Percentiles rank a stretch among this genome's conserved stretches.
phyloP scores from a whole-genome alignment of 1,140 invertebrate genomes.

The Leptonema lineaticorne region DNA sequence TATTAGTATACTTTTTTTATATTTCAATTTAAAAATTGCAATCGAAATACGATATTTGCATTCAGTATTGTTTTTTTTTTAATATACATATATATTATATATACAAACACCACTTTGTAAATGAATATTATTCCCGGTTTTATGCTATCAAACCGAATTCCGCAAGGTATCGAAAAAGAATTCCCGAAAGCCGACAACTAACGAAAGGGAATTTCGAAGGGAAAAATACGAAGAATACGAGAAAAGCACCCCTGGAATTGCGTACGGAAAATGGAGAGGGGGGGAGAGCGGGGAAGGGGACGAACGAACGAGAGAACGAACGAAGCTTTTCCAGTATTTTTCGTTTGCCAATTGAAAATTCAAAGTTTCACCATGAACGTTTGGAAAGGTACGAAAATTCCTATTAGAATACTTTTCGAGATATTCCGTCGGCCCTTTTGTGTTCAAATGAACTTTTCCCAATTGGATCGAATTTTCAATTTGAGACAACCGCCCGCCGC shows the following conservation, averaged over 20 bases:
- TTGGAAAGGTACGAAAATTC: conserved; percentile 7
- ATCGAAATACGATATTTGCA: not conserved
- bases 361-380: conserved; percentile 10
- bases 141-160: not conserved
- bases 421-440: conserved; percentile 9
- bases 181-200: not conserved
- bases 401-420: conserved; percentile 11
- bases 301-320: too few relatives aligned
- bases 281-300: too few relatives aligned
- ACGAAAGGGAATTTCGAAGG: not conserved
- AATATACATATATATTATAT: too few relatives aligned
- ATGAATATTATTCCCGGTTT: not conserved
- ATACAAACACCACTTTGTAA: too few relatives aligned
- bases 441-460: conserved; percentile 9
- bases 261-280: too few relatives aligned
- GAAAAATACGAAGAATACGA: too few relatives aligned
- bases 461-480: conserved; percentile 10
- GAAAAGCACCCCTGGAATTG: too few relatives aligned
- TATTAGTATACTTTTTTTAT: too few relatives aligned
- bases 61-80: not conserved
- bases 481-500: too few relatives aligned
- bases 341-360: conserved; percentile 15
- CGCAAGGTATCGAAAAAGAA: not conserved
- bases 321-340: too few relatives aligned
- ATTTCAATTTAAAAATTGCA: not conserved